phyloP scores from a whole-genome alignment of 2,888 invertebrate genomes.

The Stenchaetothrips biformis region DNA sequence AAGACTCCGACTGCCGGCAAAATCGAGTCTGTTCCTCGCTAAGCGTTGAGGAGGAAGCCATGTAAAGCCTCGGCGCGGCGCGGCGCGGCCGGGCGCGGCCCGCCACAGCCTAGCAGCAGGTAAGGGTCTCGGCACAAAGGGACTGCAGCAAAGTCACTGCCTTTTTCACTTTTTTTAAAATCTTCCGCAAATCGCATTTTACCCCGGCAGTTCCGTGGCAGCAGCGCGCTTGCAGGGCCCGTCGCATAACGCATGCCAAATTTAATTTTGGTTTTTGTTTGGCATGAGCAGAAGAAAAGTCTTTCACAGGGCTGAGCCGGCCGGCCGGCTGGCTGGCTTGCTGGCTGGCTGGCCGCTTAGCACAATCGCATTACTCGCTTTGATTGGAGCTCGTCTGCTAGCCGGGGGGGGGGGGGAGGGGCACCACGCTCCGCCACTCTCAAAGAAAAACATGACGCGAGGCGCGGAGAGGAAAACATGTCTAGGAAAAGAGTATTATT shows the following conservation, averaged over 20 bases:
- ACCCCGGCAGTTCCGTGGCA: background rate
- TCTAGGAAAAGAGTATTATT: no score
- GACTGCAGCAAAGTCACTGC: background rate
- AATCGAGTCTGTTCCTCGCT: no score
- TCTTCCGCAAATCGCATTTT: background rate
- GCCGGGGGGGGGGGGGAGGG: background rate
- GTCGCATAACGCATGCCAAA: background rate
- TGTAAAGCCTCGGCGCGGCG: background rate
- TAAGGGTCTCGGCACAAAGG: background rate
- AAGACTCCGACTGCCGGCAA: no score
- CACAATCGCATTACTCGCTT: slow-evolving; percentile 14
- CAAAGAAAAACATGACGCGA: background rate
- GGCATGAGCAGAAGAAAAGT: background rate
- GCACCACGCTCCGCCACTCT: background rate
- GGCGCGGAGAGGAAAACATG: no score
- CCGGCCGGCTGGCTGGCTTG: background rate
- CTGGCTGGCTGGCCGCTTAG: background rate
- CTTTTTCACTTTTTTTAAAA: no score
- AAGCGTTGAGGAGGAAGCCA: background rate
- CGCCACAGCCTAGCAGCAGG: background rate
- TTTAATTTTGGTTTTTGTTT: background rate
- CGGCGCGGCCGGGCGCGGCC: background rate
- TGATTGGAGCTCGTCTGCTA: background rate
- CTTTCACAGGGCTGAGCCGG: background rate
- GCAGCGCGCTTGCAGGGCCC: background rate